Conservation (phyloP, 2,113 vertebrate genomes). For the Genyomyrus donnyi region DNA sequence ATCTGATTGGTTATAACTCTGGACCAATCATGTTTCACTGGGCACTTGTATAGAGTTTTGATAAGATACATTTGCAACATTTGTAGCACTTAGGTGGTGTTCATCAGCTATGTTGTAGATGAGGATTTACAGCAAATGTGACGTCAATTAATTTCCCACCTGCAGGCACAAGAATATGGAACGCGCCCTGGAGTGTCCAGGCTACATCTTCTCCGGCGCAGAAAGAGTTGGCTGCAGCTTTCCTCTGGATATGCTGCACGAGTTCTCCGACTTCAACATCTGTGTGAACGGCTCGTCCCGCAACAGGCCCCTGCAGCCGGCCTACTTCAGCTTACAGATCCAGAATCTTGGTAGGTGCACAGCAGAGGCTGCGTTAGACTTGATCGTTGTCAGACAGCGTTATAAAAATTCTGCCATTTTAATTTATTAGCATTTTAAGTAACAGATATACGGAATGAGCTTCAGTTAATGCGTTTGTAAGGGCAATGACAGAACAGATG, state of each 20-base stretch:
- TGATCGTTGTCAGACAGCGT: neutral
- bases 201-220: conserved; percentile 49
- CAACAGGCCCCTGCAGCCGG: conserved; percentile 39
- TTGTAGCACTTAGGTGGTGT: neutral
- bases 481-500: neutral
- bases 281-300: conserved; percentile 73
- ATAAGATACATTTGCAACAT: neutral
- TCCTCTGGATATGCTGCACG: conserved; percentile 46
- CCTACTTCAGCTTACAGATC: conserved; percentile 61
- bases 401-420: neutral
- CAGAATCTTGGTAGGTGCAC: conserved; percentile 70
- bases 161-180: conserved; percentile 66
- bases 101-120: neutral
- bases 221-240: conserved; percentile 62
- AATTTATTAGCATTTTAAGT: neutral
- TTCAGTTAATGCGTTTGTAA: too few species aligned
- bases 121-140: neutral
- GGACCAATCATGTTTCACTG: too few species aligned
- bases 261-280: conserved; percentile 71
- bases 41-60: neutral
- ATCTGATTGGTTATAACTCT: too few species aligned
- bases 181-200: conserved; percentile 47
- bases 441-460: too few species aligned
- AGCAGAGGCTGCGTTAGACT: neutral
- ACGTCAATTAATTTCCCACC: neutral